A percentile compares a stretch with the other conserved stretches of the same genome.
These are phyloP conservation scores for Malacoraja senta DNA, from an alignment of 2,797 vertebrate species.

Conservation along the genomic window DNA sequence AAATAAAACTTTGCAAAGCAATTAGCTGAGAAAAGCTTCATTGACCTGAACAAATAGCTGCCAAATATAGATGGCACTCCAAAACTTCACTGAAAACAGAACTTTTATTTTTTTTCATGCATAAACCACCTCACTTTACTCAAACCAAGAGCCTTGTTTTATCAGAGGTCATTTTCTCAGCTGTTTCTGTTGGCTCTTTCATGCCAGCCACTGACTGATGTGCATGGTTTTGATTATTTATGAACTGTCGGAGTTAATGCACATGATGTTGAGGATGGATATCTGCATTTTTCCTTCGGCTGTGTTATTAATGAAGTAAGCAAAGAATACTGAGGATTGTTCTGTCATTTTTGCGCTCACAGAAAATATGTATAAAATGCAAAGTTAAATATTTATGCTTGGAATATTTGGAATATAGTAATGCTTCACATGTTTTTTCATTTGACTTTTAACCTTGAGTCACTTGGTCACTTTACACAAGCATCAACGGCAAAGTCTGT, in stretches of 20 bases:
- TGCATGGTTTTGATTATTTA: constrained; percentile 21
- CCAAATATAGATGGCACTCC: background rate
- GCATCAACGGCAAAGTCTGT: background rate
- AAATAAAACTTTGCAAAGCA: background rate
- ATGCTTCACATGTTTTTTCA: background rate
- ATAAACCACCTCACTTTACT: constrained; percentile 43
- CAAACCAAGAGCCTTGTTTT: constrained; percentile 54
- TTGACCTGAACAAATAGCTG: background rate
- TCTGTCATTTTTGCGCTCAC: background rate
- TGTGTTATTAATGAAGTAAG: background rate
- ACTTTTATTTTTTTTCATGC: background rate
- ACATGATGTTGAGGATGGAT: background rate
- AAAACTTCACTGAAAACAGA: background rate
- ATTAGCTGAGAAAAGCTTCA: background rate
- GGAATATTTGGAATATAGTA: background rate
- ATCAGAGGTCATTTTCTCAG: constrained; percentile 73
- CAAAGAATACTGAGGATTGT: background rate
- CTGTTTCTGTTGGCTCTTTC: constrained; percentile 62
- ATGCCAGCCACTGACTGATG: constrained; percentile 51
- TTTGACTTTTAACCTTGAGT: background rate
- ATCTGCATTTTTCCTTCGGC: background rate
- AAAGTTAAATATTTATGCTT: background rate
- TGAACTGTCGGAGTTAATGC: background rate
- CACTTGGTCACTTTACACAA: background rate
- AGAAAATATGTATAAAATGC: background rate